Evolutionary conservation across 2,888 invertebrate species (phyloP).

Genomic region (Nemotelus nigrinus): DNA sequence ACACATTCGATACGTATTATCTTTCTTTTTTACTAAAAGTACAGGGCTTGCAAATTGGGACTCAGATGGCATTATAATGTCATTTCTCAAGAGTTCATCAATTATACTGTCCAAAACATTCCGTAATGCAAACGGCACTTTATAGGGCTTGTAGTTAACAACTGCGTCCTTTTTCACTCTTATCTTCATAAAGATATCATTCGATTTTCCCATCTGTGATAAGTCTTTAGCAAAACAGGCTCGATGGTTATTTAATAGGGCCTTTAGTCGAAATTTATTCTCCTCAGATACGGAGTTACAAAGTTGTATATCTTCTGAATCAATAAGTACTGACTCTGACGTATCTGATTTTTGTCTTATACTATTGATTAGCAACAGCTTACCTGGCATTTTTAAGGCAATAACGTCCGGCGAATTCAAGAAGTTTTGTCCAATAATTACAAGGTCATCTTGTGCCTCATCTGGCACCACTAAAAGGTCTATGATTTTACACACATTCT

Average conservation of each 20-base stretch:
- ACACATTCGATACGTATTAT: background rate
- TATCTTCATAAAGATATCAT: background rate
- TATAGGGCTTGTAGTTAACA: background rate
- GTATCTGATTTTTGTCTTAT: too few relatives aligned
- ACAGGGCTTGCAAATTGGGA: background rate
- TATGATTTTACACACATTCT: too few relatives aligned
- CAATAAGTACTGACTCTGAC: too few relatives aligned
- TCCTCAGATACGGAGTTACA: too few relatives aligned
- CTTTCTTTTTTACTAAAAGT: slow-evolving; percentile 1
- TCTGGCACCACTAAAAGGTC: too few relatives aligned
- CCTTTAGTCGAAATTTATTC: background rate
- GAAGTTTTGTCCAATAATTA: too few relatives aligned
- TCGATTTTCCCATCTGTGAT: background rate
- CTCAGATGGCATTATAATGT: slow-evolving; percentile 1
- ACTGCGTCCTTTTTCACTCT: background rate
- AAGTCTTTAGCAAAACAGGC: background rate
- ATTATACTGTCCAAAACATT: background rate
- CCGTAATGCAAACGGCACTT: background rate
- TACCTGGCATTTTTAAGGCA: too few relatives aligned
- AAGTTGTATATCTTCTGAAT: too few relatives aligned
- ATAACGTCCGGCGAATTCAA: too few relatives aligned
- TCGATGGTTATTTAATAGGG: background rate
- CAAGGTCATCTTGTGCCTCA: too few relatives aligned
- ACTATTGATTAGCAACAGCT: too few relatives aligned
- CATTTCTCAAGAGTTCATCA: background rate